Conservation (phyloP, 2,888 invertebrate genomes). For the Apotomis betuletana region DNA sequence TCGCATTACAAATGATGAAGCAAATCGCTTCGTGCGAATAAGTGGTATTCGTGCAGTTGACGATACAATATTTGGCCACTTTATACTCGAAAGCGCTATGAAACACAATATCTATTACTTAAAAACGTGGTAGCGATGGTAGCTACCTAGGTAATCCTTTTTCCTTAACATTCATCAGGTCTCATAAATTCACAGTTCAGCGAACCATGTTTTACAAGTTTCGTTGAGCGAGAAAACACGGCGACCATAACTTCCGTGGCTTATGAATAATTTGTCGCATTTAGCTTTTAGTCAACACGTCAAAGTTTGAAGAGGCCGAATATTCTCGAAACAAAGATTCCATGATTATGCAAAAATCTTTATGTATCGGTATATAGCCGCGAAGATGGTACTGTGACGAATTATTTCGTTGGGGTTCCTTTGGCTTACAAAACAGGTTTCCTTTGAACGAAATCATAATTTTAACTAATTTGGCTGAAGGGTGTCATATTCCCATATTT, state of each 20-base stretch:
- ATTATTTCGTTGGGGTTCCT: neutral
- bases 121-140: too few relatives aligned
- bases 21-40: too few relatives aligned
- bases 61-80: too few relatives aligned
- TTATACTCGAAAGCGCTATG: too few relatives aligned
- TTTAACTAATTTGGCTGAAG: too few relatives aligned
- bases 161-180: too few relatives aligned
- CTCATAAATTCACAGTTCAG: neutral
- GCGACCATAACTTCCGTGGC: neutral
- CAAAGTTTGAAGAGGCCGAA: constrained; percentile 15
- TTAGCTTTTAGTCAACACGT: constrained; percentile 19
- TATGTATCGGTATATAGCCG: neutral
- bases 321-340: neutral
- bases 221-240: neutral
- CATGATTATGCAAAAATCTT: constrained; percentile 1
- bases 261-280: constrained; percentile 34
- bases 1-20: too few relatives aligned
- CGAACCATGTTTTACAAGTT: constrained; percentile 5
- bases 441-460: too few relatives aligned
- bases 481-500: too few relatives aligned
- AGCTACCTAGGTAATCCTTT: too few relatives aligned
- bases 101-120: too few relatives aligned
- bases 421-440: neutral
- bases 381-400: neutral
- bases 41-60: too few relatives aligned